Conservation (phyloP, 2,113 vertebrate genomes). For the Alces alces region DNA sequence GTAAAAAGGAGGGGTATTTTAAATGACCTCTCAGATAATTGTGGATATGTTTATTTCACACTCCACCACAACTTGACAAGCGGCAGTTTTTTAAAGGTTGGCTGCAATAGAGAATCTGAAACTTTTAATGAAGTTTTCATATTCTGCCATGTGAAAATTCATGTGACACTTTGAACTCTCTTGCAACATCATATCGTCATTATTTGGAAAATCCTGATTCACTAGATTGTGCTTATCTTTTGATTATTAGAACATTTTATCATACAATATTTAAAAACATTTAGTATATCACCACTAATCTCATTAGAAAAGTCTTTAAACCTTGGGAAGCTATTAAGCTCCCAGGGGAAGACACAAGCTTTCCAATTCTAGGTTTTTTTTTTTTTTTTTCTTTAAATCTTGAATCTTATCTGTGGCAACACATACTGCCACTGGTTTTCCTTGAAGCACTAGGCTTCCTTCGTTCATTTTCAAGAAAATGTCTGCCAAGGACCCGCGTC, state of each 20-base stretch:
- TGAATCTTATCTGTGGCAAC: conserved; percentile 2
- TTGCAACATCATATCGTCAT: neutral
- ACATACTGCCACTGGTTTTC: neutral
- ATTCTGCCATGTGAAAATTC: neutral
- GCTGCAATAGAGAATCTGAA: neutral
- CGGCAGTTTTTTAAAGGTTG: neutral
- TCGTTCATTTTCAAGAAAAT: conserved; percentile 7
- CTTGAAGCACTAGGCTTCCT: neutral
- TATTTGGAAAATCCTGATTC: neutral
- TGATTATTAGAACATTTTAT: neutral
- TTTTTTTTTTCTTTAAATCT: neutral
- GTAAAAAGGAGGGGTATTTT: neutral
- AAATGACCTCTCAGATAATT: neutral
- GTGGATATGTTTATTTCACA: neutral
- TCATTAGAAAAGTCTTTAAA: neutral
- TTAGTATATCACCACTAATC: neutral
- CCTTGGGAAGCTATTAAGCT: neutral
- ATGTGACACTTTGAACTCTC: neutral
- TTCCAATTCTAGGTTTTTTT: neutral
- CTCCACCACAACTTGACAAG: neutral
- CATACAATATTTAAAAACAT: neutral
- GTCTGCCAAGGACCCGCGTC: neutral
- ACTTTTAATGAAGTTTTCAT: neutral
- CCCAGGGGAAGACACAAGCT: neutral
- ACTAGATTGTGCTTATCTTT: neutral